Percentiles rank a stretch among this genome's conserved stretches.
Evolutionary conservation across 1,140 invertebrate genomes (phyloP).

Genomic region (Nixonia krombeini): DNA sequence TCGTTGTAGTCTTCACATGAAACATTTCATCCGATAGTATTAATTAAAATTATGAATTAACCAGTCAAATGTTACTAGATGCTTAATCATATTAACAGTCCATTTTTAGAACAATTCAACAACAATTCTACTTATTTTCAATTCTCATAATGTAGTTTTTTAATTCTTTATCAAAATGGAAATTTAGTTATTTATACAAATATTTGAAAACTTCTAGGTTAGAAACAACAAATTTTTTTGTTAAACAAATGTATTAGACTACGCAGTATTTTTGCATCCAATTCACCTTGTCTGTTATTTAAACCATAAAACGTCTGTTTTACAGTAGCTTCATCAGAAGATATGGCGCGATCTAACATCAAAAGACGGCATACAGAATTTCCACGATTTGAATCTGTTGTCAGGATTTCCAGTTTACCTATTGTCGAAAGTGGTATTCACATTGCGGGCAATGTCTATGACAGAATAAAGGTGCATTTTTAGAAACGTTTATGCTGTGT

Average conservation of each 20-base stretch:
- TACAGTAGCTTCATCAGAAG: conserved; percentile 2
- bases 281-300: too few species aligned
- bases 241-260: too few species aligned
- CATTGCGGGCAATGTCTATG: conserved; percentile 79
- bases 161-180: too few species aligned
- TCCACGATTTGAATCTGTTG: conserved; percentile 76
- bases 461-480: conserved; percentile 76
- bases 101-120: neutral
- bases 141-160: too few species aligned
- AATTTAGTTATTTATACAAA: too few species aligned
- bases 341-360: conserved; percentile 55
- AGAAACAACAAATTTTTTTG: too few species aligned
- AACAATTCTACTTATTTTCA: neutral
- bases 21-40: neutral
- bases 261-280: too few species aligned
- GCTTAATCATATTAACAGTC: neutral
- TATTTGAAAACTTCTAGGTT: too few species aligned
- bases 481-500: conserved; percentile 5
- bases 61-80: neutral
- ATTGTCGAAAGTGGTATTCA: conserved; percentile 80
- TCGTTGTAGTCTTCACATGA: neutral
- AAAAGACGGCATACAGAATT: conserved; percentile 61
- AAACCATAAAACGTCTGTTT: too few species aligned
- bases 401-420: conserved; percentile 78
- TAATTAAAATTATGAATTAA: neutral